Evolutionary conservation across 2,888 invertebrate species (phyloP).

Genomic region (Eristalis pertinax): DNA sequence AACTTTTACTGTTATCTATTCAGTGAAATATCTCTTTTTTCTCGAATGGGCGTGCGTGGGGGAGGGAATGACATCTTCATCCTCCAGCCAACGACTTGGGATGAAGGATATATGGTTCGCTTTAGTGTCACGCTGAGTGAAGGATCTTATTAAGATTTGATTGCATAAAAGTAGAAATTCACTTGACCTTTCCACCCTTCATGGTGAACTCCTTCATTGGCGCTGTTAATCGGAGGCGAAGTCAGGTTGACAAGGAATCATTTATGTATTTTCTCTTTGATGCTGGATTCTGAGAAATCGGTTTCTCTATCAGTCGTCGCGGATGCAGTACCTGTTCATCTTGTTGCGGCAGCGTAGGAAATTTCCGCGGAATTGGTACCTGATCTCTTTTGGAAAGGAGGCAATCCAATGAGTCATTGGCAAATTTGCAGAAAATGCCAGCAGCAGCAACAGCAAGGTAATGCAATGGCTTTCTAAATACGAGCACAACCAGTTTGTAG

Average conservation of each 20-base stretch:
- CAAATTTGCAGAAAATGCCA: background rate
- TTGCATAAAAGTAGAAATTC: slow-evolving; percentile 42
- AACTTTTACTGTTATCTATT: slow-evolving; percentile 60
- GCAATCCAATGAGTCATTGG: background rate
- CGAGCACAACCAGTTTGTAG: background rate
- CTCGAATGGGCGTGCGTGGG: background rate
- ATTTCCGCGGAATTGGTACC: background rate
- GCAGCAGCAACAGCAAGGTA: background rate
- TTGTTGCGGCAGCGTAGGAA: background rate
- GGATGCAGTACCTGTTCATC: background rate
- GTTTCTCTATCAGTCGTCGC: background rate
- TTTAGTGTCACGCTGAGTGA: slow-evolving; percentile 34
- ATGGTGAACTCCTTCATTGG: background rate
- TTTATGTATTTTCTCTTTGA: background rate
- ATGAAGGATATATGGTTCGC: slow-evolving; percentile 20
- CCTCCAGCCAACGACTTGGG: slow-evolving; percentile 15
- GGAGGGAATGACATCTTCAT: background rate
- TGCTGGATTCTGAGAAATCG: background rate
- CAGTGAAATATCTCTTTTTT: slow-evolving; percentile 29
- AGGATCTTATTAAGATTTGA: slow-evolving; percentile 57
- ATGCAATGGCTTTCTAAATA: background rate
- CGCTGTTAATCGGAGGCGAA: no score
- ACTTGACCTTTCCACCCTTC: slow-evolving; percentile 27
- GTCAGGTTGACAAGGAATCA: background rate
- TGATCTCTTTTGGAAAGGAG: background rate